Base-by-base conservation (phyloP, 1,140 invertebrate genomes). In the Hylaeus volcanicus region DNA sequence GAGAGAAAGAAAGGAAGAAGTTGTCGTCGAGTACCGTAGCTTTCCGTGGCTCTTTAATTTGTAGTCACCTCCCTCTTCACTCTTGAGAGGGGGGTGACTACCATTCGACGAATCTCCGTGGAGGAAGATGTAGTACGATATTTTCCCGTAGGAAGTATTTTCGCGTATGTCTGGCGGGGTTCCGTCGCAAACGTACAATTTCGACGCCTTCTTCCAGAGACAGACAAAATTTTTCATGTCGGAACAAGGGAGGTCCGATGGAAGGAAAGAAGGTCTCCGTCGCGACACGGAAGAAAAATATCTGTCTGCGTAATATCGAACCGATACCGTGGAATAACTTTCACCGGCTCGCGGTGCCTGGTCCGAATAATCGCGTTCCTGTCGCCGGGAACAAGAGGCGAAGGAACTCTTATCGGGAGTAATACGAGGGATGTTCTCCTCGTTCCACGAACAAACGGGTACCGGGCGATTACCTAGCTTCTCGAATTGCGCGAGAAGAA, bases 391-490 rank as follows among this genome's bases (percentile, higher is more conserved):
- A 26, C 53, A 55, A 65, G 83, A n/a, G 55, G 74, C 69, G 5
- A 12, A 82, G 78, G 56, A 61, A 74, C 71, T 56, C 70, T 82
- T 86, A 86, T 86, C 83, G 56, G 53, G 68, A 77, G 63, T 86
- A 86, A 86, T 82, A 63, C 74, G 53, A 55, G 63, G 55, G 74
- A 86, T 86, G 81, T 82, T 85, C 72, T 69, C 39, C 70, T 56
- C 79, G 58, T 15, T 63, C 51, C n/a, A 11, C 43, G 58, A 60
- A 58, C 78, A 48, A 73, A 69, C 39, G 14, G 26, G 70, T n/a
- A 85, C 68, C 83, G 77, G 63, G 48, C 55, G 61, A 63, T 75
- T 63, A 75, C 83, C 78, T 73, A 64, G 43, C 53, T 51, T 60
- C 53, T 26, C 55, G 55, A 86, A 82, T 71, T 68, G 71, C 83